Percentiles rank a stretch among this genome's conserved stretches.
phyloP scores from a whole-genome alignment of 1,140 invertebrate genomes.

The Zaprionus tsacasi region DNA sequence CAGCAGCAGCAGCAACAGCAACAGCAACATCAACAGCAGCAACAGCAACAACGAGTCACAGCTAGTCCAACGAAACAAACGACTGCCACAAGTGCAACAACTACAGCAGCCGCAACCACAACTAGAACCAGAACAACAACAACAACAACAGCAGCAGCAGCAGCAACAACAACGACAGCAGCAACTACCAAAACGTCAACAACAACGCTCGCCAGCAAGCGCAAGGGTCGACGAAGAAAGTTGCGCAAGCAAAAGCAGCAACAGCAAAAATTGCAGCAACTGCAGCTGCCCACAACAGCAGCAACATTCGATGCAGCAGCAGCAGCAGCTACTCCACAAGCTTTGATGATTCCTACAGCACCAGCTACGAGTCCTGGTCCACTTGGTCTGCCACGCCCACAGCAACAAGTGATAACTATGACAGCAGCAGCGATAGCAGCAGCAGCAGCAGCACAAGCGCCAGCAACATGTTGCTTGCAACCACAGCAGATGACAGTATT shows the following conservation, averaged over 20 bases:
- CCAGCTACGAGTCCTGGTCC: conserved; percentile 60
- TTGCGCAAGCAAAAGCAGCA: conserved; percentile 45
- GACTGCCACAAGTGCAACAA: conserved; percentile 58
- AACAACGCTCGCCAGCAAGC: conserved; percentile 61
- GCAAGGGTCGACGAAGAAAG: conserved; percentile 77
- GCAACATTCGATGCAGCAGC: conserved; percentile 31
- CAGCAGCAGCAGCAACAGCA: conserved; percentile 53
- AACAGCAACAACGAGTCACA: conserved; percentile 68
- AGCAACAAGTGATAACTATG: conserved; percentile 60
- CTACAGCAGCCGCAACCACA: conserved; percentile 35
- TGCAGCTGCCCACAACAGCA: conserved; percentile 26
- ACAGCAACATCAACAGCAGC: conserved; percentile 52
- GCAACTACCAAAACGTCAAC: conserved; percentile 56
- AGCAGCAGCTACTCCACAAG: conserved; percentile 45
- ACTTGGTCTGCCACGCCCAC: conserved; percentile 58
- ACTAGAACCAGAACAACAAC: conserved; percentile 18
- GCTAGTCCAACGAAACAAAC: conserved; percentile 76
- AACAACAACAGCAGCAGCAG: conserved; percentile 29
- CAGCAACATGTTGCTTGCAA: conserved; percentile 50
- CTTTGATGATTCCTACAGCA: conserved; percentile 45
- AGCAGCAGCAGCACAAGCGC: conserved; percentile 44
- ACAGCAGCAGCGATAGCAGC: conserved; percentile 33
- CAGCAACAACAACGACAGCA: conserved; percentile 31
- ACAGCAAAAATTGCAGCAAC: conserved; percentile 31
- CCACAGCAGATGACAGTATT: conserved; percentile 74